Conservation (phyloP, 2,888 invertebrate species). For the Thalpophila matura region DNA sequence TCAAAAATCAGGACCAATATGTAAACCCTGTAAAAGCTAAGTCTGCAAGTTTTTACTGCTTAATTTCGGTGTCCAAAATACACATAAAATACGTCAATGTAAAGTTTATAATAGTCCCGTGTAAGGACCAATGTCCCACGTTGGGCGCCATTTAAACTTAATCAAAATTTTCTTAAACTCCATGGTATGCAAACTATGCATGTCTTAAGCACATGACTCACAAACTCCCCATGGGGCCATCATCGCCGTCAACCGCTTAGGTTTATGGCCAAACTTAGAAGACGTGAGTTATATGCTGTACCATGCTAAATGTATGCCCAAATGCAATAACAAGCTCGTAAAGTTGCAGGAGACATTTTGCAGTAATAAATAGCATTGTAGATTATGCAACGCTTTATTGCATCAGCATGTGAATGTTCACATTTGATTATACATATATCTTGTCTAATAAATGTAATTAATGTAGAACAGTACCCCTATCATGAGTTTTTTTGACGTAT, state of each 20-base stretch:
- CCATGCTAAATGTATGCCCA: constrained; percentile 40
- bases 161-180: constrained; percentile 44
- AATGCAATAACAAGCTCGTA: constrained; percentile 51
- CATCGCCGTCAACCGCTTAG: constrained; percentile 45
- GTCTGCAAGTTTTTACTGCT: too few relatives aligned
- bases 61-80: too few relatives aligned
- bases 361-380: constrained; percentile 8
- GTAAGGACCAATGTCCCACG: constrained; percentile 19
- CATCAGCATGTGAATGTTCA: too few relatives aligned
- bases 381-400: background rate
- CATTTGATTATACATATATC: too few relatives aligned
- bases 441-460: too few relatives aligned
- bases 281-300: constrained; percentile 46
- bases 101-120: too few relatives aligned
- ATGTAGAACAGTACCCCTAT: too few relatives aligned
- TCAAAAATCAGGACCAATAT: too few relatives aligned
- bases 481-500: too few relatives aligned
- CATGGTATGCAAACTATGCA: constrained; percentile 53
- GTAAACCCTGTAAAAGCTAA: too few relatives aligned
- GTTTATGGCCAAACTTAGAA: constrained; percentile 50
- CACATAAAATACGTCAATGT: too few relatives aligned
- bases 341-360: constrained; percentile 16
- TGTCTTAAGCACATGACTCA: constrained; percentile 38
- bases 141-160: constrained; percentile 33
- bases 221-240: constrained; percentile 39